Evolutionary conservation across 2,888 invertebrate genomes (phyloP).

Genomic region (Eristalis pertinax): DNA sequence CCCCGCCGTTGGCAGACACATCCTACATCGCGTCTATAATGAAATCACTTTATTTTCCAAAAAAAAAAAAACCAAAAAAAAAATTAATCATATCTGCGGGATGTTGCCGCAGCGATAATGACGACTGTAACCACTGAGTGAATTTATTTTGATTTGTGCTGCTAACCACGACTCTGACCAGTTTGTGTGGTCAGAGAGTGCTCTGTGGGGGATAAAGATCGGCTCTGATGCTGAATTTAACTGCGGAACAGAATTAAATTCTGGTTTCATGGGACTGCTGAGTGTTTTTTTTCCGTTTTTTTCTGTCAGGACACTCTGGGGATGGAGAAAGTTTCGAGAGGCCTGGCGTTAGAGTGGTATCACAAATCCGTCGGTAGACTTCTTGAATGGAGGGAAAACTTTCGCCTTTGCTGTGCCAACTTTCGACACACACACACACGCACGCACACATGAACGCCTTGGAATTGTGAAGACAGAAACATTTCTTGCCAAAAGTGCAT

Average conservation of each 20-base stretch:
- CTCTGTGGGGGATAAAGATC: not conserved
- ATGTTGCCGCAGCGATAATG: slow-evolving; percentile 8
- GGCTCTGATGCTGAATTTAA: not conserved
- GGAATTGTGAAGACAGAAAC: not conserved
- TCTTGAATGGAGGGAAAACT: slow-evolving; percentile 10
- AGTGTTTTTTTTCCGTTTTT: not conserved
- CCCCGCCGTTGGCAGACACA: not conserved
- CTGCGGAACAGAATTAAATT: not conserved
- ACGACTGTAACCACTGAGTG: slow-evolving; percentile 8
- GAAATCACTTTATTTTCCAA: slow-evolving; percentile 22
- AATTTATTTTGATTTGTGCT: not conserved
- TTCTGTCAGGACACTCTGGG: not conserved
- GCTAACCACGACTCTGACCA: not conserved
- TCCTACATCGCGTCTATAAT: slow-evolving; percentile 5
- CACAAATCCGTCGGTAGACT: not conserved
- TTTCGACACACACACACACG: not conserved
- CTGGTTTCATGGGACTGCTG: not conserved
- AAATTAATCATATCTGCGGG: slow-evolving; percentile 12
- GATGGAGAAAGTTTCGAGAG: not conserved
- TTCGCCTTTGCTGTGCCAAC: slow-evolving; percentile 7
- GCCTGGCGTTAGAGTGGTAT: not conserved
- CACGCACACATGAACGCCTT: slow-evolving; percentile 4
- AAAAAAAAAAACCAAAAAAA: not conserved
- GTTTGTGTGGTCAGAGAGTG: not conserved
- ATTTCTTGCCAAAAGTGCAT: not conserved